These are phyloP conservation scores for Sardinella longiceps DNA, from an alignment of 2,797 vertebrate species.

Conservation along the genomic window DNA sequence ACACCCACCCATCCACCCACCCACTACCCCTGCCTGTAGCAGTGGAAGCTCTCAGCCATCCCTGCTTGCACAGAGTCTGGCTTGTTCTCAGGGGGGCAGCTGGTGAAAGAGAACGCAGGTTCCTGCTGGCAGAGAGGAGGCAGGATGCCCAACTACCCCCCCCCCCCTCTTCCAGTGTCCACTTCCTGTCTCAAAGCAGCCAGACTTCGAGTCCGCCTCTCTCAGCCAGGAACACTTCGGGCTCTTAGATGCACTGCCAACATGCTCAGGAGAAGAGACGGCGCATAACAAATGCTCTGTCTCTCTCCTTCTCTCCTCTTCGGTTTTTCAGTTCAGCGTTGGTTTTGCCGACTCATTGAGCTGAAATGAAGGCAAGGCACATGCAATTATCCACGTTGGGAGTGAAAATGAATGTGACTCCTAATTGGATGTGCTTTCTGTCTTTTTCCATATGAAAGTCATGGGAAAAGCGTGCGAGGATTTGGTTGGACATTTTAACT, in stretches of 20 bases:
- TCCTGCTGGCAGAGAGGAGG: conserved; percentile 64
- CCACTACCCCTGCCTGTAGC: not conserved
- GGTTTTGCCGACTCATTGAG: not conserved
- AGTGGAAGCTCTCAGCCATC: not conserved
- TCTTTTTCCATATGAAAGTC: not conserved
- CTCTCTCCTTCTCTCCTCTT: not conserved
- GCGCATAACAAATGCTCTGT: not conserved
- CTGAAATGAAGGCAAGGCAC: not conserved
- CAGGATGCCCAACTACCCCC: conserved; percentile 64
- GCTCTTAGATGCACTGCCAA: conserved; percentile 69
- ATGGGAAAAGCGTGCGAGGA: not conserved
- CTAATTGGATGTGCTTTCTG: not conserved
- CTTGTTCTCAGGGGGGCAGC: conserved; percentile 71
- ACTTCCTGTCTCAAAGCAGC: conserved; percentile 42
- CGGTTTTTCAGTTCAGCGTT: not conserved
- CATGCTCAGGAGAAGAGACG: conserved; percentile 40
- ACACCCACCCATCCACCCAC: too few relatives aligned
- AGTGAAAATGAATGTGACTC: not conserved
- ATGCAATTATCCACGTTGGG: conserved; percentile 9
- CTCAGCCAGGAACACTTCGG: conserved; percentile 66
- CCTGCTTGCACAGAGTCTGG: conserved; percentile 58
- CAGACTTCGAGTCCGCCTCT: conserved; percentile 51
- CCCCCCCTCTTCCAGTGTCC: conserved; percentile 31
- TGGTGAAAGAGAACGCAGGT: conserved; percentile 71
- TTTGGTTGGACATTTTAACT: not conserved